Evolutionary conservation across 2,888 invertebrate species (phyloP), one percentile per base, ranked within the genome.

Genomic region (Alsophila aescularia): DNA sequence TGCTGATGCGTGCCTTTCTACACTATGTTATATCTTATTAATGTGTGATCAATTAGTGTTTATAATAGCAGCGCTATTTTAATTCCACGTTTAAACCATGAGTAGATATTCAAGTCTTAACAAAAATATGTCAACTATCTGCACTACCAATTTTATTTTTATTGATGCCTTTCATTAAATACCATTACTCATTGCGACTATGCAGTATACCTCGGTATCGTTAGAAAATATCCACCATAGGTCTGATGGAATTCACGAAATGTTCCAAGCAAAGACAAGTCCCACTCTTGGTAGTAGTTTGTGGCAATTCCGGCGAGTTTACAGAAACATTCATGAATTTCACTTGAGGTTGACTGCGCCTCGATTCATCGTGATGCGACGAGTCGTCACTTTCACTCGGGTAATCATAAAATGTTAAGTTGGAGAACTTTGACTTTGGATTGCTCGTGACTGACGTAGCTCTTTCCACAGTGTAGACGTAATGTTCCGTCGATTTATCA

Each of bases 161-260:
- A 18, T 18, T 18, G 18, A 18, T 2, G 5, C 18, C 18, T 18
- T 18, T 18, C 18, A 2, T 18, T 4, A 18, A 18, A 18, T 18
- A 18, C 18, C 2, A 18, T 18, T 18, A 18, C 18, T 5, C 18
- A 18, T 4, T 18, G 2, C 18, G 18, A n/a, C n/a, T n/a, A n/a
- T n/a, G n/a, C n/a, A n/a, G n/a, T n/a, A n/a, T n/a, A n/a, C n/a
- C n/a, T n/a, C n/a, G n/a, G n/a, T n/a, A n/a, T n/a, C n/a, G 6
- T 21, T 21, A 5, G 21, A 24, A 50, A n/a, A 49, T 31, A 32
- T 48, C 9, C 4, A 32, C 15, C 29, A 72, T 12, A 9, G 81
- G 85, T 53, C 83, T 78, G 39, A 88, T 83, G n/a, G 82, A 68
- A 44, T 84, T 70, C 12, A 88, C 71, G 43, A 80, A 84, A 40